These are phyloP conservation scores for Mus spicilegus DNA, from an alignment of 2,113 vertebrate species.

Conservation along the genomic window DNA sequence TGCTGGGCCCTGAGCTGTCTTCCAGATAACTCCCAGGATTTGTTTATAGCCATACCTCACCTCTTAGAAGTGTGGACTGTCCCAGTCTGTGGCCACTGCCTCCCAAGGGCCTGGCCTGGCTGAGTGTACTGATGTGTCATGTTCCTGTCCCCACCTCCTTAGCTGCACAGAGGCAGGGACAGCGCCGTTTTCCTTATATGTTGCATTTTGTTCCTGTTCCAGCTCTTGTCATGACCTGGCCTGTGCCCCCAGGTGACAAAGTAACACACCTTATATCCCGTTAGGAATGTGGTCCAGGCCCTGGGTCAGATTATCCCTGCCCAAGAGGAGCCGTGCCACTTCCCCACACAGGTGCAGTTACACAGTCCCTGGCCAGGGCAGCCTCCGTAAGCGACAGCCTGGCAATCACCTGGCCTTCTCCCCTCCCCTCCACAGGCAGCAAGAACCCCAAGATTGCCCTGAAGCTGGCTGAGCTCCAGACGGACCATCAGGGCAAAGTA, in stretches of 20 bases:
- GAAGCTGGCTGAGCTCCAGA: slow-evolving; percentile 94
- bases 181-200: too few relatives aligned
- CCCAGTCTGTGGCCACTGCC: background rate
- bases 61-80: background rate
- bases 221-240: background rate
- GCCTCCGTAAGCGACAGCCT: background rate
- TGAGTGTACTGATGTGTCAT: background rate
- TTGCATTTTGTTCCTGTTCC: background rate
- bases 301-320: background rate
- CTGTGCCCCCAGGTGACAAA: background rate
- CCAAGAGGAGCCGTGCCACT: background rate
- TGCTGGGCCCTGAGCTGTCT: background rate
- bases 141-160: background rate
- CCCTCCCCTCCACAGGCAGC: slow-evolving; percentile 89
- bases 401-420: background rate
- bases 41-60: background rate
- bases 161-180: too few relatives aligned
- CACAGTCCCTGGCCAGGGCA: background rate
- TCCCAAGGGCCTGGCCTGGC: background rate
- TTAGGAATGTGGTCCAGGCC: background rate
- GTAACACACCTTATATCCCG: accelerated
- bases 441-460: slow-evolving; percentile 97
- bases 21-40: background rate
- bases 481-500: slow-evolving; percentile 93
- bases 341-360: background rate